Conservation (phyloP, 1,140 invertebrate species). For the Nebria ingens region DNA sequence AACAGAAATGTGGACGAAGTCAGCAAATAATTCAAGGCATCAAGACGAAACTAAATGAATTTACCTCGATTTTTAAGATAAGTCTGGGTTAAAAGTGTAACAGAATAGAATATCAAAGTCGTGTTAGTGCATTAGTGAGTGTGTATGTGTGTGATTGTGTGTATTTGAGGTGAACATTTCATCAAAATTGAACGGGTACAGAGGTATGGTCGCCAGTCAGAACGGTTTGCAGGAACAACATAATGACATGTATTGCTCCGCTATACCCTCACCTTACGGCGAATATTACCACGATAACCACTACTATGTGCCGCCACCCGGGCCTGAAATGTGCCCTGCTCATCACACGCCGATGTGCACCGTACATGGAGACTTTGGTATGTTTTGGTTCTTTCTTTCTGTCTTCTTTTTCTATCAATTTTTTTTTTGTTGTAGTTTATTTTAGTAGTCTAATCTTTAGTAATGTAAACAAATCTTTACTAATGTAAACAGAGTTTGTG, state of each 20-base stretch:
- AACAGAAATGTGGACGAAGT: background rate
- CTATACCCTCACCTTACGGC: conserved; percentile 24
- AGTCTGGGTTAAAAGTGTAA: background rate
- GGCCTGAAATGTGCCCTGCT: conserved; percentile 25
- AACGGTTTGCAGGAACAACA: conserved; percentile 25
- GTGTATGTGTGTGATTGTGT: background rate
- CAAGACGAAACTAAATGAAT: too few species aligned
- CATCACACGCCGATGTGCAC: conserved; percentile 27
- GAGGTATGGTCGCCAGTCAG: conserved; percentile 33
- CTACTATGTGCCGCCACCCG: conserved; percentile 22
- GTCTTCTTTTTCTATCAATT: too few species aligned
- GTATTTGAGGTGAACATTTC: background rate
- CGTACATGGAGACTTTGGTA: conserved; percentile 30
- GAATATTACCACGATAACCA: conserved; percentile 29
- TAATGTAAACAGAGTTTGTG: too few species aligned
- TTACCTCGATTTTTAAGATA: too few species aligned
- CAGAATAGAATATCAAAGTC: background rate
- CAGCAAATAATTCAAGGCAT: background rate
- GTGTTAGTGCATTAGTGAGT: background rate
- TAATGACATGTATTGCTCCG: conserved; percentile 31
- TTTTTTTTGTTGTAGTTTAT: too few species aligned
- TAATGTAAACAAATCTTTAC: too few species aligned
- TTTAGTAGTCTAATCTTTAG: too few species aligned
- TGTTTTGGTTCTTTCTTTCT: too few species aligned
- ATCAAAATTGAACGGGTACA: background rate